Evolutionary conservation across 2,888 invertebrate species (phyloP), one percentile per base, ranked within the genome.

Genomic region (Penaeus monodon): DNA sequence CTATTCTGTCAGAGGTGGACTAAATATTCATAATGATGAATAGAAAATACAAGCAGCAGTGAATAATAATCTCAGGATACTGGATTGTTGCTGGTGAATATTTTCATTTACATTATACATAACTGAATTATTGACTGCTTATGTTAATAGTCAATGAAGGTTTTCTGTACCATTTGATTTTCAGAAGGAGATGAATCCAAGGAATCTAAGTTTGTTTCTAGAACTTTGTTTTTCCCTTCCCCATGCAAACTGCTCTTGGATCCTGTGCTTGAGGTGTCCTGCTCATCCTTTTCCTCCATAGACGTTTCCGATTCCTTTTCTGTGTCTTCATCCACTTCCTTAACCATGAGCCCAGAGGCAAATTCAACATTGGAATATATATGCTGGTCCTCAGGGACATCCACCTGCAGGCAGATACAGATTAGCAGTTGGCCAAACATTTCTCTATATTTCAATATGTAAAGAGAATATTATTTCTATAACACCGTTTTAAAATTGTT

Each of bases 121-220:
- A 49, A 12, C 7, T 14, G 14, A 49, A 49, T 49, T 10, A 10
- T 14, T 49, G 12, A 49, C 10, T 49, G 49, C 12, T 12, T 14
- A 49, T 49, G 14, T 49, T 49, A 49, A 49, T 49, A 14, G 14
- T 14, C 8, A 10, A 49, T 14, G 0, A 49, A 49, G 49, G 49
- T 12, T 81, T 44, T 10, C 70, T 73, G n/a, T 73, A 81, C 81
- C 57, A 81, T 29, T 57, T 73, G 12, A 81, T 57, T 70, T 17
- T 81, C 81, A 81, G 44, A n/a, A 22, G 49, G 73, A 81, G 68
- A 68, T 49, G 81, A 29, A 49, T 81, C 29, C 12, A 73, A 63
- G 27, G 66, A n/a, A 73, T 89, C 89, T 44, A 89, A 65, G 80
- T 89, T 85, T 29, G 89, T 89, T 49, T 89, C 89, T 29, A 89